Evolutionary conservation across 2,113 vertebrate species (phyloP), one percentile per base, ranked within the genome.

Genomic region (Mustelus asterias): DNA sequence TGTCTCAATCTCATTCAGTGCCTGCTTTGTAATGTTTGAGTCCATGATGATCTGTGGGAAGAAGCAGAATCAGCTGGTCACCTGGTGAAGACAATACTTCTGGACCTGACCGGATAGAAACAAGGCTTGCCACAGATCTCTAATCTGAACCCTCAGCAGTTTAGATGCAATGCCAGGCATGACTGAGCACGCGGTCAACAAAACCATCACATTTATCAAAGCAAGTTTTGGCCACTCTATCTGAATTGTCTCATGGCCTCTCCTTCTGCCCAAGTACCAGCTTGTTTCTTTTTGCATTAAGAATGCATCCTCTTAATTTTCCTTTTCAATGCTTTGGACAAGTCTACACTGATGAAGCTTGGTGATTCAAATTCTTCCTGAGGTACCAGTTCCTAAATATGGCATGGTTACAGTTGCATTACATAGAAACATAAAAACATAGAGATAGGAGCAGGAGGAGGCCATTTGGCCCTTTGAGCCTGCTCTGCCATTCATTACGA

Each of bases 21-120:
- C 99, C 97, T 99, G 99, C 97, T 99, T 98, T 0, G 98, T 98
- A 97, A 99, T 99, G 97, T 98, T 99, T 96, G 98, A 98, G 97
- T 99, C 99, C 98, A 99, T 99, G 96, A 99, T 98, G 97, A 99
- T 99, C 99, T 99, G 96, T 20, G 2, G 95, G 85, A 29, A 16
- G 41, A n/a, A 54, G 48, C 60, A 65, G 18, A 18, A 24, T 60
- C 54, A 92, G 88, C 58, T n/a, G 58, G 14, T 18, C 29, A 29
- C 29, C 14, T 26, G 13, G 13, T 13, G 54, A 60, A 60, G 54
- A n/a, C 13, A 90, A 22, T 58, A 60, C 33, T 60, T 60, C 4
- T 16, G 5, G 29, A 33, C 26, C 29, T 63, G 88, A n/a, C 5
- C 88, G 63, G 29, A 0, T 90, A 90, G 13, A 88, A 63, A 92